Base-by-base conservation (phyloP, 2,797 vertebrate species). In the Poliocrania exsul region DNA sequence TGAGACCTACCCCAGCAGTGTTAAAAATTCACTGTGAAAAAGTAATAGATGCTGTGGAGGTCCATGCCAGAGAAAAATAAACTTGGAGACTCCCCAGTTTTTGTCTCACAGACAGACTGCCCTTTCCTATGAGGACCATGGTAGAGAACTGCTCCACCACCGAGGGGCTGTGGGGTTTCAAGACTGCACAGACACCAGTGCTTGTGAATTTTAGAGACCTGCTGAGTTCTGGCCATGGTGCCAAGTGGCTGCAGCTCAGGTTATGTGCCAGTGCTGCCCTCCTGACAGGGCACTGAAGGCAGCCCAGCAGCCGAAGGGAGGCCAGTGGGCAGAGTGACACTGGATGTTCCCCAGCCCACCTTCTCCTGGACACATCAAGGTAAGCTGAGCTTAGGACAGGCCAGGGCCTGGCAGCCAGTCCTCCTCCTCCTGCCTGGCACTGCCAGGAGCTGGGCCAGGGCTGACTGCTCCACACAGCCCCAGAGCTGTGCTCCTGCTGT, bases 21-120 rank as follows among this genome's bases (percentile, higher is more conserved):
- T 35, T 37, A 70, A 73, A 61, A 20, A 24, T 23, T 69, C 51
- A 15, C 13, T 54, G 24, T 54, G 33, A 75, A 83, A 70, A 86
- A 31, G n/a, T 19, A 64, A 60, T 10, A 3, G 3, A 56, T 67
- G 40, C 21, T 8, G 13, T 1, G 0, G 19, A 60, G 57, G 26
- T 33, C 73, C 40, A 57, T 12, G 38, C 10, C 11, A 11, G 16
- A 44, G 17, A 71, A 86, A 90, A 61, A 33, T 44, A 77, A 64
- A 64, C 38, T 3, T 44, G n/a, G 72, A 87, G 42, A 21, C 7
- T 47, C 60, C 6, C n/a, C 51, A 6, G 37, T n/a, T 33, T 78
- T 69, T 84, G 15, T 66, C 20, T 86, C 29, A 38, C 3, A 7
- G 57, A 21, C 13, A 66, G 42, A 60, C 12, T 57, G 51, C 18